Evolutionary conservation across 2,888 invertebrate species (phyloP).

Genomic region (Orthonevra nobilis): DNA sequence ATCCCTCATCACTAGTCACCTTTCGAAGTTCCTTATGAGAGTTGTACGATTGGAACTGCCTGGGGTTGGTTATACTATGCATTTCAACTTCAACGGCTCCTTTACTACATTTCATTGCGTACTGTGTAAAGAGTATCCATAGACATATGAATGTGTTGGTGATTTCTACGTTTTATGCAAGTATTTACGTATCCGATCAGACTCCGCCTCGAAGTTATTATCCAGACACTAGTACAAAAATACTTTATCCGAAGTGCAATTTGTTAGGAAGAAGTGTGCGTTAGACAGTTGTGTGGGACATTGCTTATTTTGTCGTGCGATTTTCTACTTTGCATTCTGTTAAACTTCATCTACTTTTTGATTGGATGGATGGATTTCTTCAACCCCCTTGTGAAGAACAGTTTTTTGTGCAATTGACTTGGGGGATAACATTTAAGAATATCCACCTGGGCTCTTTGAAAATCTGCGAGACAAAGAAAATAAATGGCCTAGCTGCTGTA

Average conservation of each 20-base stretch:
- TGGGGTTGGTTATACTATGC: slow-evolving; percentile 45
- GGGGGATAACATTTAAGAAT: slow-evolving; percentile 27
- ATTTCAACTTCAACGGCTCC: neutral
- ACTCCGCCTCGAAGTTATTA: slow-evolving; percentile 53
- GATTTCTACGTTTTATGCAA: neutral
- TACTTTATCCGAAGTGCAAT: slow-evolving; percentile 46
- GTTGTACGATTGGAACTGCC: slow-evolving; percentile 5
- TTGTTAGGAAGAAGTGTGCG: slow-evolving; percentile 26
- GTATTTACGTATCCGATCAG: slow-evolving; percentile 15
- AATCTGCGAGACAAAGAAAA: slow-evolving; percentile 33
- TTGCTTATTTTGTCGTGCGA: slow-evolving; percentile 22
- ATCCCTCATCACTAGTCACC: slow-evolving; percentile 40
- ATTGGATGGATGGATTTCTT: slow-evolving; percentile 64
- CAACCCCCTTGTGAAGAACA: slow-evolving; percentile 16
- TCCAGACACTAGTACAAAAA: slow-evolving; percentile 37
- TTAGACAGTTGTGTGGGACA: slow-evolving; percentile 1
- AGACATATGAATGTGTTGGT: slow-evolving; percentile 6
- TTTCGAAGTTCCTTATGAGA: slow-evolving; percentile 53
- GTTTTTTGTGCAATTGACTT: slow-evolving; percentile 39
- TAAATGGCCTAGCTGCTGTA: slow-evolving; percentile 32
- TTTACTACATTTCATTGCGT: neutral
- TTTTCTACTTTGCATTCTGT: slow-evolving; percentile 47
- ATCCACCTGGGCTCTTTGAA: slow-evolving; percentile 51
- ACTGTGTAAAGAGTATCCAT: slow-evolving; percentile 4
- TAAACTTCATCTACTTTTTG: slow-evolving; percentile 37